phyloP scores from a whole-genome alignment of 2,888 invertebrate genomes.

The Mamestra brassicae region DNA sequence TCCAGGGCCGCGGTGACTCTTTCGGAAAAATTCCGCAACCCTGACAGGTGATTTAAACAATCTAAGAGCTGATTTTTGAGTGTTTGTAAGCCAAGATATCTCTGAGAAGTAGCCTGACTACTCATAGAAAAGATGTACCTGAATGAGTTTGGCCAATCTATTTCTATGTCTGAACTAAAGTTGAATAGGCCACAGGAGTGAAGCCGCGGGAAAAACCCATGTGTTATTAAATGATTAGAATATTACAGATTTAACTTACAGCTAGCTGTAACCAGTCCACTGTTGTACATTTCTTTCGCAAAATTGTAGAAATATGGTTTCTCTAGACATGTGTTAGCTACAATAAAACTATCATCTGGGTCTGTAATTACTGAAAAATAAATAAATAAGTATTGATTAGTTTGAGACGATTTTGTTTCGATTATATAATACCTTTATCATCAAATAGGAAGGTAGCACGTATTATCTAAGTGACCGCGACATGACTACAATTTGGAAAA shows the following conservation, averaged over 20 bases:
- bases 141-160: background rate
- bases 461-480: no score
- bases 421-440: no score
- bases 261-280: conserved; percentile 50
- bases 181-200: no score
- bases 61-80: background rate
- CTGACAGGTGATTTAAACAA: background rate
- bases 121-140: background rate
- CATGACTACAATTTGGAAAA: no score
- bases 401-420: no score
- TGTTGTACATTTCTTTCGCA: conserved; percentile 49
- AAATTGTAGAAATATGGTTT: conserved; percentile 61
- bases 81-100: background rate
- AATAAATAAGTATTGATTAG: background rate
- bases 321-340: conserved; percentile 49
- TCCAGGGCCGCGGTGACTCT: no score
- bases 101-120: background rate
- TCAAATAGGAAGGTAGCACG: no score
- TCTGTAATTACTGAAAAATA: conserved; percentile 62
- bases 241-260: conserved; percentile 10
- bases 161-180: no score
- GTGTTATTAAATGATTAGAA: background rate
- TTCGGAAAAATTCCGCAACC: no score
- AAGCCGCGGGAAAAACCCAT: background rate
- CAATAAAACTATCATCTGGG: conserved; percentile 50